These are phyloP conservation scores for Heliconius himera DNA, from an alignment of 1,140 invertebrate genomes.

Conservation along the genomic window DNA sequence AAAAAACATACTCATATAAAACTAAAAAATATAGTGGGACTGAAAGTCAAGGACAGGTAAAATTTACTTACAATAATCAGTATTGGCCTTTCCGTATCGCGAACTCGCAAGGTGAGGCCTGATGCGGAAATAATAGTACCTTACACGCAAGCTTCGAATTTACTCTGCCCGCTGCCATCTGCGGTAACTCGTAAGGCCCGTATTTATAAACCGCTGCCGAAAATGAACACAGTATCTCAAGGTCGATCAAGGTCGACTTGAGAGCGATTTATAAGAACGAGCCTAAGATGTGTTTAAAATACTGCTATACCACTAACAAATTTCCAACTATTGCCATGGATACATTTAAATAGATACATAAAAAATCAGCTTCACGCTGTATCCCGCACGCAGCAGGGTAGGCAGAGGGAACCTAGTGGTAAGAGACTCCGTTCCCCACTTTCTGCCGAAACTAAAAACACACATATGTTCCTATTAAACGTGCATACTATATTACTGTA, in stretches of 20 bases:
- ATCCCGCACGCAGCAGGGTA: too few species aligned
- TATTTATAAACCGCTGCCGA: too few species aligned
- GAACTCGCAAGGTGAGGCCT: slow-evolving; percentile 57
- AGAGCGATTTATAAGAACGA: too few species aligned
- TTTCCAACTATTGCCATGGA: background rate
- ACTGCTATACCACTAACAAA: background rate
- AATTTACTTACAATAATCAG: slow-evolving; percentile 53
- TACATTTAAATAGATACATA: background rate
- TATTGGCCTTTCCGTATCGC: slow-evolving; percentile 61
- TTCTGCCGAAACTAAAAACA: too few species aligned
- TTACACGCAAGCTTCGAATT: slow-evolving; percentile 64
- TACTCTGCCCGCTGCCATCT: background rate
- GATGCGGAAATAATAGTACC: slow-evolving; percentile 62
- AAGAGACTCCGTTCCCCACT: too few species aligned
- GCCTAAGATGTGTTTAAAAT: background rate
- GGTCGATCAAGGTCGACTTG: too few species aligned
- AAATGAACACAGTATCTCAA: too few species aligned
- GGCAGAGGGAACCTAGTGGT: too few species aligned
- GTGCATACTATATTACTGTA: background rate
- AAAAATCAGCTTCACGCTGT: too few species aligned
- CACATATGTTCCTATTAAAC: too few species aligned
- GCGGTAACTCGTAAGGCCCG: background rate
- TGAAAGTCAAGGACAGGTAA: slow-evolving; percentile 26
- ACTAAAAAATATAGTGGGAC: background rate
- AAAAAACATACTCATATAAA: too few species aligned